Base-by-base conservation (phyloP, 2,888 invertebrate species). In the Drosophila setosimentum region DNA sequence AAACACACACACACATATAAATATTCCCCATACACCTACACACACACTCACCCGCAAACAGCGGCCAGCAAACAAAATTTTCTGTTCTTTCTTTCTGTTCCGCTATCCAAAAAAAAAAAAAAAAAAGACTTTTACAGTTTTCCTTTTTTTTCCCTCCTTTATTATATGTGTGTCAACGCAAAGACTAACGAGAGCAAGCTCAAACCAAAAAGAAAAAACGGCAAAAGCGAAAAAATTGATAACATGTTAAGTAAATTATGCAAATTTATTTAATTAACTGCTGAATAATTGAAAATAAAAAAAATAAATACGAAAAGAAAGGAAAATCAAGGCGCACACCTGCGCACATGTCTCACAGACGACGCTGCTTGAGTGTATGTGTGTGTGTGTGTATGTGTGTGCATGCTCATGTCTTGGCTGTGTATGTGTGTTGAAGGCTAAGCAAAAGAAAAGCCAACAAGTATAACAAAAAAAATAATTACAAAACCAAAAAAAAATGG, bases 401-500 rank as follows among this genome's bases (percentile, higher is more conserved):
- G 55, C 68, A 32, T 32, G 50, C 51, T 68, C 50, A 30, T 45
- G 21, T 16, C 8, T 3, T 45, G 45, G 21, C 21, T 57, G 70
- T 71, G 84, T 84, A 66, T 86, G 70, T 68, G 84, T 87, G 85
- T 87, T 89, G 86, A 84, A 88, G 84, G 84, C 84, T 88, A 88
- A 73, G 60, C 60, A 66, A 70, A 82, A 82, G 75, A 82, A 85
- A 75, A 89, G 74, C 89, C 89, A 85, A 85, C 85, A 89, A 87
- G 85, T 85, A 85, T 74, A 87, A 58, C 53, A 55, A 51, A 63
- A 60, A 57, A 18, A 27, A 27, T n/a, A n/a, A 40, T 33, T 33
- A 40, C 33, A 40, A 63, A 58, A 57, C 13, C 18, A 18, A 37
- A 48, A 45, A 66, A 58, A 27, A 13, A 30, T 13, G 64, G 37